These are phyloP conservation scores for Anoncus sp. DNA, from an alignment of 2,888 invertebrate genomes.

Conservation along the genomic window DNA sequence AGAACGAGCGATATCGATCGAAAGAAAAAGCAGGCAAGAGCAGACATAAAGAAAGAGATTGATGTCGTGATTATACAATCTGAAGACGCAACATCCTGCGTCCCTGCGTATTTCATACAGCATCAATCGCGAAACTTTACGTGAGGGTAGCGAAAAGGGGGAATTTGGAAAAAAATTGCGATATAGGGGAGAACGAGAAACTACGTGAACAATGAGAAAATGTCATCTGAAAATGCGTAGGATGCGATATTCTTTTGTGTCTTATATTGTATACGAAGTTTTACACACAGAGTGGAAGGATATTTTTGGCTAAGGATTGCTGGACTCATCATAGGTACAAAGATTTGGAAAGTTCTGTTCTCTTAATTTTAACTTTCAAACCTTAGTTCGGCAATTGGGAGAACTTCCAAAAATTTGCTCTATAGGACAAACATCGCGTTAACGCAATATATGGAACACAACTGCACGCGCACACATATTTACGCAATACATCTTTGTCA, in stretches of 20 bases:
- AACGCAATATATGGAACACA: not conserved
- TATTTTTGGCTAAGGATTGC: no score
- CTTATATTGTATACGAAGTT: no score
- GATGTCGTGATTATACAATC: slow-evolving; percentile 35
- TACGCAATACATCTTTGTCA: slow-evolving; percentile 19
- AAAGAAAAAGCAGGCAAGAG: slow-evolving; percentile 16
- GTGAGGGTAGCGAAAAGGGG: not conserved
- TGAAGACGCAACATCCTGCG: slow-evolving; percentile 29
- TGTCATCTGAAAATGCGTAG: no score
- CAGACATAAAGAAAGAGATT: slow-evolving; percentile 31
- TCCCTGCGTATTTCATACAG: slow-evolving; percentile 16
- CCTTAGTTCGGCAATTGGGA: no score
- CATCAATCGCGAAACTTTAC: slow-evolving; percentile 20
- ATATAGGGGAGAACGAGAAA: not conserved
- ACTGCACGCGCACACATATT: not conserved
- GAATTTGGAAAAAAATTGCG: not conserved
- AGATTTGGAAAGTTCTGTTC: no score
- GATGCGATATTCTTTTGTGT: no score
- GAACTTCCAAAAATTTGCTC: slow-evolving; percentile 24
- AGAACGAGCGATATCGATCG: slow-evolving; percentile 36
- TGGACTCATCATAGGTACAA: no score
- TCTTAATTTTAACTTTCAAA: no score
- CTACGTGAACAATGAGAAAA: not conserved
- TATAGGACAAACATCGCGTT: not conserved
- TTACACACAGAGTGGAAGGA: no score